These are phyloP conservation scores for Pempheris klunzingeri DNA, from an alignment of 2,797 vertebrate genomes.

Conservation along the genomic window DNA sequence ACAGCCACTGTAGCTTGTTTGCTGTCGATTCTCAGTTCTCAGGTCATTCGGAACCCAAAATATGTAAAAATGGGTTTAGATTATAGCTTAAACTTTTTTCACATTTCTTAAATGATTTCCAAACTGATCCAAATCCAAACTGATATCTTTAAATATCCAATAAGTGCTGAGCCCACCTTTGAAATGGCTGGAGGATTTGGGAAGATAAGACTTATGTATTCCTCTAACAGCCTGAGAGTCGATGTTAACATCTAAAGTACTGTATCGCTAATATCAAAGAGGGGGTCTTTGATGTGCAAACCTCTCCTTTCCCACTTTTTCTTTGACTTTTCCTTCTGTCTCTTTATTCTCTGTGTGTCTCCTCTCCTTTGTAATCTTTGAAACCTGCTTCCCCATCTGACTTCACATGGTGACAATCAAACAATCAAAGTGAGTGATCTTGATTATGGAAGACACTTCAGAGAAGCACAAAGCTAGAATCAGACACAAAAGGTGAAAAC, in stretches of 20 bases:
- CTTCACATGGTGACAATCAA: slow-evolving; percentile 1
- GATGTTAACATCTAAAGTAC: background rate
- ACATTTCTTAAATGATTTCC: background rate
- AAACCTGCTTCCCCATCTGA: background rate
- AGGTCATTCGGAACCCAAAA: no score
- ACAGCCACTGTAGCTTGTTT: no score
- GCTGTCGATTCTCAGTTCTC: no score
- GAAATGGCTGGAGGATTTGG: background rate
- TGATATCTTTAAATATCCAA: background rate
- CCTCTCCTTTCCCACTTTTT: background rate
- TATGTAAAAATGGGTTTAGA: no score
- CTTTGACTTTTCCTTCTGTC: background rate
- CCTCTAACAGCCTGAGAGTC: background rate
- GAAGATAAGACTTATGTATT: background rate
- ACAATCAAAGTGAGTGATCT: slow-evolving; percentile 6
- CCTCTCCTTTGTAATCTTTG: background rate
- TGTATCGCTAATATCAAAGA: background rate
- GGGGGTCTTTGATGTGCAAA: slow-evolving; percentile 30
- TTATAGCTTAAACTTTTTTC: background rate
- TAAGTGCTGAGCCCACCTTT: background rate
- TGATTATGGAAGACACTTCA: background rate
- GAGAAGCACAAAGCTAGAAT: background rate
- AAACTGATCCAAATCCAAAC: background rate
- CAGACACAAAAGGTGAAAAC: background rate
- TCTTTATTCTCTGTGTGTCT: background rate